phyloP scores from a whole-genome alignment of 1,140 invertebrate species.

The Latrodectus geometricus region DNA sequence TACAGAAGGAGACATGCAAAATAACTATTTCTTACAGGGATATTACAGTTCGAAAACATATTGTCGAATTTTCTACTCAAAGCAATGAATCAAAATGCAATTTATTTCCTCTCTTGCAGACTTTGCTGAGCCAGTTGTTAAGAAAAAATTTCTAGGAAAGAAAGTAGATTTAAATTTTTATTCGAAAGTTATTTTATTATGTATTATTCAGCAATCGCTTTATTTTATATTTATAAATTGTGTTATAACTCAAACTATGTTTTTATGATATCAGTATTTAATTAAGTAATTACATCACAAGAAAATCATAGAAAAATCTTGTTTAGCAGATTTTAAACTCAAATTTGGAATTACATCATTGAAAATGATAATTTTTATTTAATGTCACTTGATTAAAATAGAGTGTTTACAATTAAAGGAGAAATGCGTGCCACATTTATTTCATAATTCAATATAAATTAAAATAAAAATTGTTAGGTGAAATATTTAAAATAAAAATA shows the following conservation, averaged over 20 bases:
- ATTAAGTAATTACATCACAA: too few species aligned
- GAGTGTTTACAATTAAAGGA: too few species aligned
- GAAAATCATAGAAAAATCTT: too few species aligned
- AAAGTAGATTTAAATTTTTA: not conserved
- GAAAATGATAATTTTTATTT: too few species aligned
- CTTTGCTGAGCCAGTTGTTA: not conserved
- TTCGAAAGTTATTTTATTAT: not conserved
- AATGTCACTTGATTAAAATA: too few species aligned
- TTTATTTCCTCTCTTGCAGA: constrained; percentile 30
- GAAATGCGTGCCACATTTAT: too few species aligned
- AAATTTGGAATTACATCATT: too few species aligned
- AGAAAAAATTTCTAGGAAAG: not conserved
- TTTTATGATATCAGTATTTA: too few species aligned
- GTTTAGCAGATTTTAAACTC: too few species aligned
- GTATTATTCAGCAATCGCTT: not conserved
- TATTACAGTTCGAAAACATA: constrained; percentile 39
- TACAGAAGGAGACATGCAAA: constrained; percentile 19
- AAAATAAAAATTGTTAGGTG: too few species aligned
- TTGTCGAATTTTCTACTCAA: constrained; percentile 47
- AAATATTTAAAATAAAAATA: too few species aligned
- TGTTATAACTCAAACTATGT: not conserved
- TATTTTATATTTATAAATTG: not conserved
- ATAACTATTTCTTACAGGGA: constrained; percentile 39
- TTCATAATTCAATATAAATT: too few species aligned
- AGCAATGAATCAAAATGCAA: constrained; percentile 49